phyloP scores from a whole-genome alignment of 2,888 invertebrate species.

The Mantis religiosa region DNA sequence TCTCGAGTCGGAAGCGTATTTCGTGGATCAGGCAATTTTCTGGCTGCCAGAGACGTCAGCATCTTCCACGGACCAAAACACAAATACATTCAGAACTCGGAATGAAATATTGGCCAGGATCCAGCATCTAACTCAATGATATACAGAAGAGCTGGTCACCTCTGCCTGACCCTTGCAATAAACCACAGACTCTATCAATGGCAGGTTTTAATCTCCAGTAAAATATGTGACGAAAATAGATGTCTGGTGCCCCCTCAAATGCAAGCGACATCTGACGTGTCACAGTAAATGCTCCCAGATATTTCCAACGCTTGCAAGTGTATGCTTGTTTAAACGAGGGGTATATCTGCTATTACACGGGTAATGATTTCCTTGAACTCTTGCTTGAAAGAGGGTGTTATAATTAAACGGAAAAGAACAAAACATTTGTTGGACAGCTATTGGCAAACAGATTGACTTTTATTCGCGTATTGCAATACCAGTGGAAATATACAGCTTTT shows the following conservation, averaged over 20 bases:
- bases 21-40: background rate
- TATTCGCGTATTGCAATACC: too few species aligned
- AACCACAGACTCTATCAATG: slow-evolving; percentile 10
- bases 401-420: too few species aligned
- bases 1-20: background rate
- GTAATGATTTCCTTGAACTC: too few species aligned
- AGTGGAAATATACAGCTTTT: too few species aligned
- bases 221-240: slow-evolving; percentile 14
- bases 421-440: too few species aligned
- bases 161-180: background rate
- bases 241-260: background rate
- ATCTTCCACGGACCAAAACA: background rate
- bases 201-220: slow-evolving; percentile 11
- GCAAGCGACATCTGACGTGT: background rate
- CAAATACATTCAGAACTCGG: background rate
- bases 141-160: background rate
- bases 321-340: too few species aligned
- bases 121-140: background rate
- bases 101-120: background rate
- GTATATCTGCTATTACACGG: too few species aligned
- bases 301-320: too few species aligned
- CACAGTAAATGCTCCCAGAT: too few species aligned
- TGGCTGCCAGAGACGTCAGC: background rate
- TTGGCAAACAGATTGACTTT: too few species aligned
- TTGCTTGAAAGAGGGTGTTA: too few species aligned